A percentile compares a stretch with the other conserved stretches of the same genome.
Conservation (phyloP, 2,113 vertebrate species). For the Rhea pennata region DNA sequence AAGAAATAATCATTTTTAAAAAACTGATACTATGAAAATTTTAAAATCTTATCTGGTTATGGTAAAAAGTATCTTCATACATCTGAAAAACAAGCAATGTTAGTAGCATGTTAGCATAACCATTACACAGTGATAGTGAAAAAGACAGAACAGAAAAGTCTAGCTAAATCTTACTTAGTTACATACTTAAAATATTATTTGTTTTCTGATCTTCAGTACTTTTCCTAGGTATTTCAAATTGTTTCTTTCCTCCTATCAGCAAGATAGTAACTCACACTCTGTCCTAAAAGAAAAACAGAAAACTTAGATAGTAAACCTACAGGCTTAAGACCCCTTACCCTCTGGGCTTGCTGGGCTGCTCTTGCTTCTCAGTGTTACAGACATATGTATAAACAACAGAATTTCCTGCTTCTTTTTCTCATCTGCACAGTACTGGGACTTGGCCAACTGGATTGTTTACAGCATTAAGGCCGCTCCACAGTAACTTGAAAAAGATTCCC, state of each 20-base stretch:
- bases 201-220: not conserved
- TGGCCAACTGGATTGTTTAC: constrained; percentile 76
- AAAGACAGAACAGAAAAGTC: not conserved
- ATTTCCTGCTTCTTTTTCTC: constrained; percentile 79
- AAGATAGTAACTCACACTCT: constrained; percentile 3
- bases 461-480: constrained; percentile 68
- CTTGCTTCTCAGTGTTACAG: constrained; percentile 62
- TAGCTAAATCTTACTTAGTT: not conserved
- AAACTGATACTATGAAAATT: not conserved
- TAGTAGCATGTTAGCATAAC: not conserved
- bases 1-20: not conserved
- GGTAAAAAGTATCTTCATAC: not conserved
- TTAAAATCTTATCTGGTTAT: constrained; percentile 18
- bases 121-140: not conserved
- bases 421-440: constrained; percentile 68
- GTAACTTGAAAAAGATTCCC: constrained; percentile 58
- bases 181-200: not conserved
- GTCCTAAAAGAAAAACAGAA: constrained; percentile 17
- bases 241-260: not conserved
- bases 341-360: constrained; percentile 52
- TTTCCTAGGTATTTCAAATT: not conserved
- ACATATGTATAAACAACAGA: constrained; percentile 76
- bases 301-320: constrained; percentile 58
- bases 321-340: constrained; percentile 72
- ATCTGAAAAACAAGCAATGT: not conserved